Evolutionary conservation across 2,113 vertebrate genomes (phyloP), one percentile per base, ranked within the genome.

Genomic region (Microcebus murinus): DNA sequence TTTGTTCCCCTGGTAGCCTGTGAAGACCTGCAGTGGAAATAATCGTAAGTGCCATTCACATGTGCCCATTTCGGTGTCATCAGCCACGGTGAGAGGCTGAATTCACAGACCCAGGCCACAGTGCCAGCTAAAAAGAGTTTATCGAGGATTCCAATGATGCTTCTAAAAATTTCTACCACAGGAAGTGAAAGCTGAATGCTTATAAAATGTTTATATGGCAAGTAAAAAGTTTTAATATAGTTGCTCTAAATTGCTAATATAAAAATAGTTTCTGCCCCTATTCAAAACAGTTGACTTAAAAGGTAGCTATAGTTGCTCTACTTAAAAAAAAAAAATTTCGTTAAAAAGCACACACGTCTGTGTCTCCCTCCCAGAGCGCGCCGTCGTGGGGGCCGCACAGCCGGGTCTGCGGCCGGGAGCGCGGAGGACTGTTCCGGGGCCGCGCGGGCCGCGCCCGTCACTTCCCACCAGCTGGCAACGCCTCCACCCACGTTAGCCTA

Each of bases 191-290:
- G 48, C 27, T 2, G 36, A 61, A 68, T 20, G 52, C 18, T 88
- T 82, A 61, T 59, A 29, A 39, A 74, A 65, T 11, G 45, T 77
- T 80, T 73, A 36, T 11, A 74, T 42, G 13, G 59, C 42, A 61
- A 74, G 55, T 45, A 68, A 45, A n/a, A 9, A 0, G 1, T 27
- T 50, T 34, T 55, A 87, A 88, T 39, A 77, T 4, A 70, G 48
- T 65, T 27, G 50, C 36, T 89, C 73, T 82, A 73, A 77, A n/a
- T 57, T 45, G 42, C 82, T 93, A 84, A 85, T 63, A 89, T 48
- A 83, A 92, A 95, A 92, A 96, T 90, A 77, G 42, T 74, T 91
- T 48, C 42, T 79, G 77, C 55, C n/a, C 2, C 10, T 79, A 89
- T 17, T 71, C 73, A 88, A 91, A 95, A 83, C 14, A 65, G 57